Evolutionary conservation across 2,888 invertebrate genomes (phyloP).

Genomic region (Strigamia crassipes): DNA sequence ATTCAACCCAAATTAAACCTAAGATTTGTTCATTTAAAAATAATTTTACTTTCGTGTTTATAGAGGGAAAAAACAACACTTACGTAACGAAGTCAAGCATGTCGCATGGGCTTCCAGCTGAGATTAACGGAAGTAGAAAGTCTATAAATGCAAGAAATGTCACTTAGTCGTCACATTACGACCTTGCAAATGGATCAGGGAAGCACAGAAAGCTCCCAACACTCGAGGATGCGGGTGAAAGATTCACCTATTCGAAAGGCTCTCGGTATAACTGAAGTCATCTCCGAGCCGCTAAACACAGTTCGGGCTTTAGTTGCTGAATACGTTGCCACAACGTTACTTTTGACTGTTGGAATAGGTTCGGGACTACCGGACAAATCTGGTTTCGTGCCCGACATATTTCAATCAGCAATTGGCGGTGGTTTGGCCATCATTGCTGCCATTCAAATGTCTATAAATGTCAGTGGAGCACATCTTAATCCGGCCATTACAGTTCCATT

Average conservation of each 20-base stretch:
- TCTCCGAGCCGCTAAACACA: neutral
- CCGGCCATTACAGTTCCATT: slow-evolving; percentile 58
- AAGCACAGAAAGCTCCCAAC: neutral
- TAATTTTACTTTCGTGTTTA: too few relatives aligned
- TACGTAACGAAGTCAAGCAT: neutral
- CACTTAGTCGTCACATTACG: neutral
- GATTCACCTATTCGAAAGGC: neutral
- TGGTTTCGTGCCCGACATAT: neutral
- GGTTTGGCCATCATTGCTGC: slow-evolving; percentile 8
- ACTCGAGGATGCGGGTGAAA: neutral
- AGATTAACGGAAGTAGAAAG: neutral
- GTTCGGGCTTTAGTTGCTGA: neutral
- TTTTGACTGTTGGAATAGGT: slow-evolving; percentile 2
- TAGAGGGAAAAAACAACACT: neutral
- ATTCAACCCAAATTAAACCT: too few relatives aligned
- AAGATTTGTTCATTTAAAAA: too few relatives aligned
- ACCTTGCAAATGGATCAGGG: neutral
- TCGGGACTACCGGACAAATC: neutral
- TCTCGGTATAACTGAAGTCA: slow-evolving; percentile 15
- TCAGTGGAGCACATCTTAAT: slow-evolving; percentile 59
- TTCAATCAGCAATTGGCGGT: slow-evolving; percentile 3
- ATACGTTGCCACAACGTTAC: slow-evolving; percentile 12
- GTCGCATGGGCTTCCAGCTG: neutral
- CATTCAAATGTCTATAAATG: slow-evolving; percentile 51
- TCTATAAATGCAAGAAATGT: neutral